Percentiles rank a stretch among this genome's conserved stretches.
Conservation (phyloP, 2,888 invertebrate species). For the Megaustenia siamemsis region DNA sequence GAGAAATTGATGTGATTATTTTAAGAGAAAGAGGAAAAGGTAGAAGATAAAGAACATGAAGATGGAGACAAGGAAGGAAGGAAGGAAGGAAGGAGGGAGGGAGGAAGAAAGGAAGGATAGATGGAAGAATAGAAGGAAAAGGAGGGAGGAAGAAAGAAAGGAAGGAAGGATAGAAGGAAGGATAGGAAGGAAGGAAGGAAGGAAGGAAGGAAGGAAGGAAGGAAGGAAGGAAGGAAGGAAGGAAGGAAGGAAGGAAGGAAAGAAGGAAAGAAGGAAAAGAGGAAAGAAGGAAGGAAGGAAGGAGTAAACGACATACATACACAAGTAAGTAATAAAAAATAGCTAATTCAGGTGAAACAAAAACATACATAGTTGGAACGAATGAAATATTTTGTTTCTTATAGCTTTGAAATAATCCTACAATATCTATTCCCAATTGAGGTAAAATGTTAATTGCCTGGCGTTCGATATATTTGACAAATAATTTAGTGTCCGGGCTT, state of each 20-base stretch:
- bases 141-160: background rate
- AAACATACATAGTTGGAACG: no score
- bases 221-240: background rate
- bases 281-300: no score
- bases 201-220: background rate
- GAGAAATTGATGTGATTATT: background rate
- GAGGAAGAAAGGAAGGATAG: conserved; percentile 4
- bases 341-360: no score
- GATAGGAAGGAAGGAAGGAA: background rate
- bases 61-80: conserved; percentile 45
- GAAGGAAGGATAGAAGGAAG: background rate
- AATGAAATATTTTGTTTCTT: no score
- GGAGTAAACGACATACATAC: no score
- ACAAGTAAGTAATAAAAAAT: no score
- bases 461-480: no score
- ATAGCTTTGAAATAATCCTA: no score
- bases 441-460: no score
- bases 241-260: background rate
- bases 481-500: no score
- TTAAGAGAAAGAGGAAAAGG: background rate
- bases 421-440: no score
- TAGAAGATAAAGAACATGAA: conserved; percentile 11
- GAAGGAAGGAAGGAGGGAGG: conserved; percentile 32
- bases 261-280: background rate
- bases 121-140: background rate